Evolutionary conservation across 2,113 vertebrate genomes (phyloP).

Genomic region (Pandion haliaetus): DNA sequence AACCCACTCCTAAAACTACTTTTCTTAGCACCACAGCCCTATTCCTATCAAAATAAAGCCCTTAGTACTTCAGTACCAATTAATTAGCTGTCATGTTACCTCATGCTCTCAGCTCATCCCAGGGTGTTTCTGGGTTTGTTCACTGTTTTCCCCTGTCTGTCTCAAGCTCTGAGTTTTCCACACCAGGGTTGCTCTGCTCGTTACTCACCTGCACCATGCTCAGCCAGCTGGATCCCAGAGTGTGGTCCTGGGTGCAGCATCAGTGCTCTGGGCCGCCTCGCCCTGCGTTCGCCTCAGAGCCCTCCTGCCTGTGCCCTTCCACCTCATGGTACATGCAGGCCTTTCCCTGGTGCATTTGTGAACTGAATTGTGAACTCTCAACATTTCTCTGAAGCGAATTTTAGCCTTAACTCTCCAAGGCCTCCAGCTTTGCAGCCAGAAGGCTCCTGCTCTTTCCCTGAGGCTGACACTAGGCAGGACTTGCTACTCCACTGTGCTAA

Average conservation of each 20-base stretch:
- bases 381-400: background rate
- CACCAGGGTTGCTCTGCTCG: background rate
- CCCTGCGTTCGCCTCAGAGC: fast-evolving
- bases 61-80: background rate
- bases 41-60: background rate
- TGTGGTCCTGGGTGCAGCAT: fast-evolving
- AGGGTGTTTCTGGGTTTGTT: background rate
- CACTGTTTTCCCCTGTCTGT: background rate
- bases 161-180: background rate
- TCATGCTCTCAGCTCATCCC: background rate
- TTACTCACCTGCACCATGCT: fast-evolving
- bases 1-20: background rate
- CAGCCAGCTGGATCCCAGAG: fast-evolving
- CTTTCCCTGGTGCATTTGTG: background rate
- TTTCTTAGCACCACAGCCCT: background rate
- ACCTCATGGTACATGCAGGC: fast-evolving
- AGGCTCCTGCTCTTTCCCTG: background rate
- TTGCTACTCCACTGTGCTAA: background rate
- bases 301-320: fast-evolving
- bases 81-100: background rate
- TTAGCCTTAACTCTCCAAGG: background rate
- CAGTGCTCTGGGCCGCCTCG: fast-evolving
- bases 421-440: background rate
- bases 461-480: background rate
- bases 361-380: background rate